These are phyloP conservation scores for Urosaurus nigricauda DNA, from an alignment of 2,797 vertebrate species.

Conservation along the genomic window DNA sequence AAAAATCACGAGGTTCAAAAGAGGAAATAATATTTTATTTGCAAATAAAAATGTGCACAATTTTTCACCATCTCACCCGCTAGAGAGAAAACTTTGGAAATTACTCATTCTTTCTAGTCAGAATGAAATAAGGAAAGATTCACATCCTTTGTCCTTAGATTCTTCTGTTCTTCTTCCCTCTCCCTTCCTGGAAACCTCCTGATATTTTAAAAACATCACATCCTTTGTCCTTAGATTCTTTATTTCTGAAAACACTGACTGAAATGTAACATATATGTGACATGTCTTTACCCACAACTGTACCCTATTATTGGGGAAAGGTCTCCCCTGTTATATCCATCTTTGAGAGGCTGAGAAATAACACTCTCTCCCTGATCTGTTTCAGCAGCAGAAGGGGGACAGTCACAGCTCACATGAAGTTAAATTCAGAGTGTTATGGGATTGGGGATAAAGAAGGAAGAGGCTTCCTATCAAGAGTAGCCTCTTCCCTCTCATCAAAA, in stretches of 20 bases:
- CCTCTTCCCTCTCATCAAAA: no score
- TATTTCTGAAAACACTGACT: not conserved
- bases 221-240: no score
- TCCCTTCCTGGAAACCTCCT: not conserved
- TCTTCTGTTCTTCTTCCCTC: not conserved
- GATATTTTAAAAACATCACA: not conserved
- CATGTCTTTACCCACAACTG: not conserved
- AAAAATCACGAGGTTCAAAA: no score
- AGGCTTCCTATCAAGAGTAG: no score
- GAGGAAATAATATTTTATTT: no score
- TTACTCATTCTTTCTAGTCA: no score
- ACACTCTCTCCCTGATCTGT: accelerated
- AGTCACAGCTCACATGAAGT: not conserved
- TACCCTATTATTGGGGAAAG: not conserved
- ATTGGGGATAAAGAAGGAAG: no score
- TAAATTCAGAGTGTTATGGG: not conserved
- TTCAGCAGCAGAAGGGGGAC: not conserved
- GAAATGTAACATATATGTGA: not conserved
- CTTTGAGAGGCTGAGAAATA: not conserved
- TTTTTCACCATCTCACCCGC: no score
- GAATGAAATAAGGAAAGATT: no score
- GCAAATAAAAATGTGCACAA: no score
- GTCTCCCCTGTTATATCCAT: not conserved
- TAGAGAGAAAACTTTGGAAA: no score
- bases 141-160: no score